A percentile compares a stretch with the other conserved stretches of the same genome.
These are phyloP conservation scores for Hemitrygon akajei DNA, from an alignment of 2,797 vertebrate species.

Conservation along the genomic window DNA sequence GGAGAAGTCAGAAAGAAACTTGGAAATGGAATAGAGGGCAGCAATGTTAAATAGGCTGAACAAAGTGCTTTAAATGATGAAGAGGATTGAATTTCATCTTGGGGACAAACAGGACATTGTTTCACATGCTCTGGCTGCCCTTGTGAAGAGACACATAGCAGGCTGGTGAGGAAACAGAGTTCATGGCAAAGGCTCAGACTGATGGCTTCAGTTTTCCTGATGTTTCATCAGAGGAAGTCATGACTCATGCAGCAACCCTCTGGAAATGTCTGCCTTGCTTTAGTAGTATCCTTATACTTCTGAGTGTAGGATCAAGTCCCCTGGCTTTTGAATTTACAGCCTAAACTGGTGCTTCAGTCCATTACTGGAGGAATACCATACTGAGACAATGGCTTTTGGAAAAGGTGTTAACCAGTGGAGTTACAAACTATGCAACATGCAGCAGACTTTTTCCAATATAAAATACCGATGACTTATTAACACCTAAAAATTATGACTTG, in stretches of 20 bases:
- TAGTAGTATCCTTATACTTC: neutral
- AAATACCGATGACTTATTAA: neutral
- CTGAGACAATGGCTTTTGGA: neutral
- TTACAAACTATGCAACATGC: neutral
- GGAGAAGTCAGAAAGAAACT: neutral
- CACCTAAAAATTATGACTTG: neutral
- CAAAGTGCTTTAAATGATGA: neutral
- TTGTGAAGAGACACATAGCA: neutral
- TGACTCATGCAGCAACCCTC: neutral
- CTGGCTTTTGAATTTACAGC: neutral
- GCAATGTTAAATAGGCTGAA: neutral
- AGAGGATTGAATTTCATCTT: neutral
- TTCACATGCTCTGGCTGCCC: neutral
- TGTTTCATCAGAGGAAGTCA: neutral
- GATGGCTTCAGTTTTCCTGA: neutral
- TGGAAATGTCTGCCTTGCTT: neutral
- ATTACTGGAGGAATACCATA: neutral
- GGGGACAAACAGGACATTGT: neutral
- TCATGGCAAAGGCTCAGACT: neutral
- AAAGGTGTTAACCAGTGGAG: neutral
- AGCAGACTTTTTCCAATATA: neutral
- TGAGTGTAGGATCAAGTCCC: neutral
- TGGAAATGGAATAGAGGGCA: too few relatives aligned
- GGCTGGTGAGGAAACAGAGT: neutral
- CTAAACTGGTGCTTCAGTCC: neutral